These are phyloP conservation scores for Aleiodes testaceus DNA, from an alignment of 2,888 invertebrate species.

Conservation along the genomic window DNA sequence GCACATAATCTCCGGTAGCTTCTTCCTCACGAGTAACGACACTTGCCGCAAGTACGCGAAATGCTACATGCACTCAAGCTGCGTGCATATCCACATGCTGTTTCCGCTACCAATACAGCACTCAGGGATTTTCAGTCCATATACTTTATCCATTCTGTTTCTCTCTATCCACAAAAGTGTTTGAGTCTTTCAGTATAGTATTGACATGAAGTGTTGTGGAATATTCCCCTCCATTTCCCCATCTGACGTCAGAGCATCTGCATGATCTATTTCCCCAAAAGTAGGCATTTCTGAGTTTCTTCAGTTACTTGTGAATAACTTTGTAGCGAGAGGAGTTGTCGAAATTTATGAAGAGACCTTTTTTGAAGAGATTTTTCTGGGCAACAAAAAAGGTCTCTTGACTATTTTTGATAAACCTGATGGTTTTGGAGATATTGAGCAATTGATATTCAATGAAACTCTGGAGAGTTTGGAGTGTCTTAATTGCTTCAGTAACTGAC, in stretches of 20 bases:
- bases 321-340: no score
- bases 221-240: constrained; percentile 42
- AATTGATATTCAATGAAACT: no score
- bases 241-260: constrained; percentile 41
- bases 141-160: neutral
- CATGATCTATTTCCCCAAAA: neutral
- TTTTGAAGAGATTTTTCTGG: no score
- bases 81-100: constrained; percentile 25
- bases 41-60: constrained; percentile 17
- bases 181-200: constrained; percentile 56
- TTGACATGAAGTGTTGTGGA: constrained; percentile 57
- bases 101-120: constrained; percentile 18
- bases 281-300: no score
- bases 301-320: no score
- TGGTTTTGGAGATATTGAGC: no score
- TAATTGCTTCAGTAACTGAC: no score
- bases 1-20: constrained; percentile 38
- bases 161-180: constrained; percentile 18
- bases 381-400: no score
- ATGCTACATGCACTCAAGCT: constrained; percentile 21
- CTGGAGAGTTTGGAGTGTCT: no score
- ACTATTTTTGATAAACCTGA: no score
- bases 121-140: constrained; percentile 24
- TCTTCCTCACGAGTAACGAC: constrained; percentile 30
- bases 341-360: no score